Percentiles rank a stretch among this genome's conserved stretches.
Evolutionary conservation across 2,797 vertebrate genomes (phyloP).

Genomic region (Natrix natrix): DNA sequence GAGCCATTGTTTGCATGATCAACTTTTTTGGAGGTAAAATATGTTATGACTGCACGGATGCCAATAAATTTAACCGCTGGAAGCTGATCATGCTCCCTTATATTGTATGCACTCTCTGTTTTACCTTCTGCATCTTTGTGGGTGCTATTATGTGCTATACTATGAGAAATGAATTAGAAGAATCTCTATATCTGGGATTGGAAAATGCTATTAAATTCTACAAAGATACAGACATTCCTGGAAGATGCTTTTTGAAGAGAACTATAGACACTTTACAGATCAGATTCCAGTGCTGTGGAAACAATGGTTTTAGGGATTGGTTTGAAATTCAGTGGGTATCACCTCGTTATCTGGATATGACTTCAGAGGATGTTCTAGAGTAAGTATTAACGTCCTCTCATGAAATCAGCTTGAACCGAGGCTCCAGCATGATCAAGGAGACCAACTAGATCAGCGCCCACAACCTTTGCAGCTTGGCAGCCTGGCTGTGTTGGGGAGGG

Average conservation of each 20-base stretch:
- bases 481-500: not conserved
- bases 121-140: constrained; percentile 86
- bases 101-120: constrained; percentile 87
- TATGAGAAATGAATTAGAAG: constrained; percentile 84
- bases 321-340: constrained; percentile 93
- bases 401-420: not conserved
- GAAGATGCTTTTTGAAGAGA: constrained; percentile 87
- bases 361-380: constrained; percentile 82
- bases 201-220: constrained; percentile 84
- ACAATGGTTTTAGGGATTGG: constrained; percentile 87
- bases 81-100: constrained; percentile 90
- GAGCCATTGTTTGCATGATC: constrained; percentile 84
- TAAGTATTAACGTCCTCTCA: constrained; percentile 72
- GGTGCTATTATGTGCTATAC: constrained; percentile 90
- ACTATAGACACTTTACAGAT: constrained; percentile 88
- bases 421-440: not conserved
- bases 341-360: constrained; percentile 85
- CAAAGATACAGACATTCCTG: constrained; percentile 90
- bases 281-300: constrained; percentile 88
- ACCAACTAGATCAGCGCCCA: not conserved
- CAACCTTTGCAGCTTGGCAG: not conserved
- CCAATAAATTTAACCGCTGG: constrained; percentile 86
- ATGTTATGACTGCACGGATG: constrained; percentile 89
- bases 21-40: constrained; percentile 93
- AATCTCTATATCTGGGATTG: constrained; percentile 81